A percentile compares a stretch with the other conserved stretches of the same genome.
Evolutionary conservation across 1,140 invertebrate species (phyloP).

Genomic region (Druon quercuslanigerum): DNA sequence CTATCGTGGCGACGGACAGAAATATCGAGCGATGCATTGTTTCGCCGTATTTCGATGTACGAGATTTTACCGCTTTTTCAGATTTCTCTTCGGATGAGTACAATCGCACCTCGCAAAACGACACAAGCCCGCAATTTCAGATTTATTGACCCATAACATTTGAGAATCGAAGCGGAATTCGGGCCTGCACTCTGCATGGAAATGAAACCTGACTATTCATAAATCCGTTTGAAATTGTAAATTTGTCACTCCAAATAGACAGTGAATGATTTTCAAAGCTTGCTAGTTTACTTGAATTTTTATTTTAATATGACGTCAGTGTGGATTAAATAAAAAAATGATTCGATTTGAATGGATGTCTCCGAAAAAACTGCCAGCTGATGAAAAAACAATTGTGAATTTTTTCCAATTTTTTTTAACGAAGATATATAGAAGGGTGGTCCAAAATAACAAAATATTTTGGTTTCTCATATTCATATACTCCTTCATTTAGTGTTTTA

Average conservation of each 20-base stretch:
- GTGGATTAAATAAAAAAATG: too few relatives aligned
- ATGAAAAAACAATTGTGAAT: too few relatives aligned
- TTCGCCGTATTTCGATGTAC: conserved; percentile 12
- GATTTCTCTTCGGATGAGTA: conserved; percentile 22
- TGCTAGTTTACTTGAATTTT: background rate
- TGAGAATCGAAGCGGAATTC: conserved; percentile 23
- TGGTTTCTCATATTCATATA: too few relatives aligned
- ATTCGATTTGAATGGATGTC: too few relatives aligned
- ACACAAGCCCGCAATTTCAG: conserved; percentile 22
- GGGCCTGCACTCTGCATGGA: background rate
- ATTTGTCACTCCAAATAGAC: background rate
- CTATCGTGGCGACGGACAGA: background rate
- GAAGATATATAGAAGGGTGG: too few relatives aligned
- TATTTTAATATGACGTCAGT: background rate
- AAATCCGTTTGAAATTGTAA: conserved; percentile 13
- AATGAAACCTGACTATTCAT: conserved; percentile 17
- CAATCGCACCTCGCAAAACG: conserved; percentile 26
- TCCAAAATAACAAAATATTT: too few relatives aligned
- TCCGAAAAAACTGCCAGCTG: too few relatives aligned
- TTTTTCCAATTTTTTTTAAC: too few relatives aligned
- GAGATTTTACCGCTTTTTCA: conserved; percentile 29
- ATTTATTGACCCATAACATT: conserved; percentile 28
- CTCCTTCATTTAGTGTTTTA: too few relatives aligned
- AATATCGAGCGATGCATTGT: conserved; percentile 10
- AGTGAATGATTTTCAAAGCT: background rate